Evolutionary conservation across 2,113 vertebrate species (phyloP).

Genomic region (Phyllostomus hastatus): DNA sequence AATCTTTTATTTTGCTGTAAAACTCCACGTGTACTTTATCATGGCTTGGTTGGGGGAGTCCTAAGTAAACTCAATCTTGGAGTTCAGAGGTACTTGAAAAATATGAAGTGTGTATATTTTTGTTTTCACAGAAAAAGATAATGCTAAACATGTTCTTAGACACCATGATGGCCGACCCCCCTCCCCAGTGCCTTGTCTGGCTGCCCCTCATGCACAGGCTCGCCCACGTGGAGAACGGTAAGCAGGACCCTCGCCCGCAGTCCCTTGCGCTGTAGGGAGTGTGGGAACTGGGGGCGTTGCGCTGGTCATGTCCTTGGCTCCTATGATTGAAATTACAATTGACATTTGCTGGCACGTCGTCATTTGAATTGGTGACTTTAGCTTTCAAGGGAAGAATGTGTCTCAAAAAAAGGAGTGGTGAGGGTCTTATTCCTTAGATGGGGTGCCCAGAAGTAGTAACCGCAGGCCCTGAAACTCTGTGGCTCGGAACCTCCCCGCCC

Average conservation of each 20-base stretch:
- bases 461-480: neutral
- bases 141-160: slow-evolving; percentile 96
- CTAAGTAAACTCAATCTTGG: neutral
- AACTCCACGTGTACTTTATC: neutral
- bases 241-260: neutral
- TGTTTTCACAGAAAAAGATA: slow-evolving; percentile 92
- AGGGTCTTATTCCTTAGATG: neutral
- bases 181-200: slow-evolving; percentile 99
- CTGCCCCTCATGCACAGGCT: slow-evolving; percentile 98
- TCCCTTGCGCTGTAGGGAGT: neutral
- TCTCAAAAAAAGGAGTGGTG: neutral
- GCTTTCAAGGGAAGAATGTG: slow-evolving; percentile 3
- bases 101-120: slow-evolving; percentile 4
- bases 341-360: neutral
- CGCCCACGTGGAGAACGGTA: slow-evolving; percentile 97
- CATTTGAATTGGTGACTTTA: neutral
- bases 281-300: neutral
- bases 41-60: neutral
- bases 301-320: neutral
- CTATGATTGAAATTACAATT: neutral
- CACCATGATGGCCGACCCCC: slow-evolving; percentile 95
- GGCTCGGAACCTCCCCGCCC: neutral
- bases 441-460: neutral
- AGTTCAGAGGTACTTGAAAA: neutral
- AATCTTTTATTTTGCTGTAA: neutral